phyloP scores from a whole-genome alignment of 2,797 vertebrate genomes.

The Valencia hispanica region DNA sequence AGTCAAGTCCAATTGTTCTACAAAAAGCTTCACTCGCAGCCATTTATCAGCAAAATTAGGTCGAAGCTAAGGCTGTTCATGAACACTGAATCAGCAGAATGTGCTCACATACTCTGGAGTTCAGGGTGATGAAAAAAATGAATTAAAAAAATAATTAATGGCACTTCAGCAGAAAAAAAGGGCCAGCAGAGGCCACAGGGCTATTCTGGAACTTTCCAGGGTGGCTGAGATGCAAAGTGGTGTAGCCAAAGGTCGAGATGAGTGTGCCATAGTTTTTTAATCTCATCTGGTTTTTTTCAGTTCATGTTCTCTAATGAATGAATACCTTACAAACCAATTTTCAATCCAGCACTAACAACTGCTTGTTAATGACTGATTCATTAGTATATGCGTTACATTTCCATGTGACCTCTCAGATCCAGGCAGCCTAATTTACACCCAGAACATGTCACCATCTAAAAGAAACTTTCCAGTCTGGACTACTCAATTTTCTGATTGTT shows the following conservation, averaged over 20 bases:
- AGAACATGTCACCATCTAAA: constrained; percentile 34
- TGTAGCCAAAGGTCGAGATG: constrained; percentile 14
- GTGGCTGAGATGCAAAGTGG: constrained; percentile 13
- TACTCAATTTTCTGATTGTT: constrained; percentile 72
- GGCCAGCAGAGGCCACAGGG: constrained; percentile 33
- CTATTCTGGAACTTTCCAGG: constrained; percentile 32
- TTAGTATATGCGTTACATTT: background rate
- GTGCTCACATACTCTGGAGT: constrained; percentile 25
- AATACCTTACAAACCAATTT: background rate
- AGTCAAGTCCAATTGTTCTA: constrained; percentile 24
- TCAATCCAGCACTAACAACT: background rate
- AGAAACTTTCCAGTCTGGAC: constrained; percentile 51
- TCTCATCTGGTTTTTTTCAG: background rate
- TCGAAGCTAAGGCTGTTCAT: constrained; percentile 19
- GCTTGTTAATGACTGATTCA: background rate
- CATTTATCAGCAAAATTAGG: constrained; percentile 45
- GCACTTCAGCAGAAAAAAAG: constrained; percentile 35
- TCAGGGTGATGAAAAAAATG: constrained; percentile 28
- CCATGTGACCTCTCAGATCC: background rate
- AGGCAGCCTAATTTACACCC: background rate
- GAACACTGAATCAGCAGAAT: constrained; percentile 57
- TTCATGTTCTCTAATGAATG: background rate
- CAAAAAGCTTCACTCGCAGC: constrained; percentile 8
- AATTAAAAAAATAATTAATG: constrained; percentile 56
- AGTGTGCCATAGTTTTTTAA: constrained; percentile 4